Evolutionary conservation across 1,140 invertebrate genomes (phyloP).

Genomic region (Drosophila ercepeae): DNA sequence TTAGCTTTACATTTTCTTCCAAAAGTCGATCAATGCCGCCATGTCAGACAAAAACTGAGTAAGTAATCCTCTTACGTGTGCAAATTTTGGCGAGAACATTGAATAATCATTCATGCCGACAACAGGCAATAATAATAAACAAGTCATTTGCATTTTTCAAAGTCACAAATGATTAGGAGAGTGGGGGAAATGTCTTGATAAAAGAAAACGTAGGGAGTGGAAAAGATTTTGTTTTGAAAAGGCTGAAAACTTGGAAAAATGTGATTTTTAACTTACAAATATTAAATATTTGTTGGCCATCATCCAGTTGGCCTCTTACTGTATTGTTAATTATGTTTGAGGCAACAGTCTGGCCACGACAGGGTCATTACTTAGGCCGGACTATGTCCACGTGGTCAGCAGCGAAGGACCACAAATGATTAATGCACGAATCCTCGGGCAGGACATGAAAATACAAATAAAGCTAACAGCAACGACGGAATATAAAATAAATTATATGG

Average conservation of each 20-base stretch:
- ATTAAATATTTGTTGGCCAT: no score
- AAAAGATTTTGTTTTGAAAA: no score
- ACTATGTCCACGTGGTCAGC: constrained; percentile 29
- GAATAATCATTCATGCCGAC: constrained; percentile 29
- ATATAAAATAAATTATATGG: background rate
- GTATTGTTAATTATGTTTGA: constrained; percentile 66
- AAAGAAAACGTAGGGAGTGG: no score
- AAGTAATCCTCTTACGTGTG: constrained; percentile 39
- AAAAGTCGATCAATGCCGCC: background rate
- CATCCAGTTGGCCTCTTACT: constrained; percentile 27
- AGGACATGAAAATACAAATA: constrained; percentile 4
- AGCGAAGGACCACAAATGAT: constrained; percentile 26
- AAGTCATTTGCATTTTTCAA: constrained; percentile 35
- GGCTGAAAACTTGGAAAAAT: no score
- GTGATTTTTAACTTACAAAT: no score
- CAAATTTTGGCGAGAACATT: constrained; percentile 37
- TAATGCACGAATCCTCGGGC: constrained; percentile 19
- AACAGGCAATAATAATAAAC: constrained; percentile 40
- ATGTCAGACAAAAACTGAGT: constrained; percentile 8
- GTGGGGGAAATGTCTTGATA: constrained; percentile 5
- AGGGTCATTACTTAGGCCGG: constrained; percentile 46
- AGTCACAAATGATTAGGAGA: background rate
- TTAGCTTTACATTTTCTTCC: no score
- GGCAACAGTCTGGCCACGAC: constrained; percentile 39
- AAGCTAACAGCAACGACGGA: background rate